A percentile compares a stretch with the other conserved stretches of the same genome.
Evolutionary conservation across 2,888 invertebrate species (phyloP).

Genomic region (Hydroisotoma schaefferi): DNA sequence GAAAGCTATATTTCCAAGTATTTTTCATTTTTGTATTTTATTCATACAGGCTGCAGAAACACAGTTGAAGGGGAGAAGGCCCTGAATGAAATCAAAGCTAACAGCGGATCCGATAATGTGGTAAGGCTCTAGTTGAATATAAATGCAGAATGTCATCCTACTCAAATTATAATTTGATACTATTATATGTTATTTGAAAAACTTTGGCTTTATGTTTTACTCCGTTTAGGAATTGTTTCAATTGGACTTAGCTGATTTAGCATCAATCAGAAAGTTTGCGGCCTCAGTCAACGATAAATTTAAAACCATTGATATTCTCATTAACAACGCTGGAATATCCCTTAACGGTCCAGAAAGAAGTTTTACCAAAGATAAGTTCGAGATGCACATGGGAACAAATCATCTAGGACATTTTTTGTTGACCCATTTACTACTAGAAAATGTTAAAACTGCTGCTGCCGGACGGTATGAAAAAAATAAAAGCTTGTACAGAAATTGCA

Average conservation of each 20-base stretch:
- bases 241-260: conserved; percentile 31
- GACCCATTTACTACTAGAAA: conserved; percentile 69
- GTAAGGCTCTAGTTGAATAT: too few relatives aligned
- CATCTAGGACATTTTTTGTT: conserved; percentile 80
- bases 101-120: conserved; percentile 24
- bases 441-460: conserved; percentile 62
- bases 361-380: conserved; percentile 69
- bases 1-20: neutral
- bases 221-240: conserved; percentile 19
- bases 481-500: neutral
- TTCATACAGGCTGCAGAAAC: conserved; percentile 18
- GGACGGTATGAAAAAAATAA: conserved; percentile 57
- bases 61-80: conserved; percentile 17
- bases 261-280: conserved; percentile 32
- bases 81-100: conserved; percentile 22
- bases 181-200: neutral
- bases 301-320: conserved; percentile 27
- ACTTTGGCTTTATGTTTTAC: neutral
- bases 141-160: too few relatives aligned
- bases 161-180: too few relatives aligned
- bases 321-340: conserved; percentile 51
- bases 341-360: conserved; percentile 40
- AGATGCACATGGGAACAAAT: conserved; percentile 77
- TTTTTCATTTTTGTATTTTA: neutral
- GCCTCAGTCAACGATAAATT: conserved; percentile 20